These are phyloP conservation scores for Chondrilla cf. caribensis DNA, from an alignment of 37 sponge, comb jelly and placozoan species.

Conservation along the genomic window DNA sequence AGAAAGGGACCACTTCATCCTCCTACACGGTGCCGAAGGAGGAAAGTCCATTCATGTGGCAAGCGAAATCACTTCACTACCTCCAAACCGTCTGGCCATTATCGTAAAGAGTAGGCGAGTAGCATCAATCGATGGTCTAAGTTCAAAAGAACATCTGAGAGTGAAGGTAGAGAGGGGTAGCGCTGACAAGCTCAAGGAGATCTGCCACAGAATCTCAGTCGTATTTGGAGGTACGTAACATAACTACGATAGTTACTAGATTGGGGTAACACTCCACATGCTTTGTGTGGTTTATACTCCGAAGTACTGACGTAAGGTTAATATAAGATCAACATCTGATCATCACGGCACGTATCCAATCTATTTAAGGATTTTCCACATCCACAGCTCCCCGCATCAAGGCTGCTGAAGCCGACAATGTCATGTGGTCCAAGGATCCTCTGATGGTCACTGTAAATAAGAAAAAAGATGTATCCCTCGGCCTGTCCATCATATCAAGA, in stretches of 20 bases:
- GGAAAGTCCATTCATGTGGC: neutral
- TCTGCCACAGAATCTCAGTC: neutral
- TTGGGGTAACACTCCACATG: no score
- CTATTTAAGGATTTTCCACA: no score
- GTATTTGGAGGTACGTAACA: constrained; percentile 14
- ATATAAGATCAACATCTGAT: no score
- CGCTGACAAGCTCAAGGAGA: neutral
- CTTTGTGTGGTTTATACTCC: no score
- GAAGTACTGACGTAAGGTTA: no score
- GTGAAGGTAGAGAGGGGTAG: neutral
- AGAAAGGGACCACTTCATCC: neutral
- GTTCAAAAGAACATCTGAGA: constrained; percentile 1
- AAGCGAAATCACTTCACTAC: neutral
- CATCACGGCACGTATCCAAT: no score
- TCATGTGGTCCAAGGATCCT: constrained; percentile 50
- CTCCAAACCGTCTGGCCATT: constrained; percentile 1
- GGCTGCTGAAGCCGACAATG: constrained; percentile 39
- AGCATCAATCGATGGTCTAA: neutral
- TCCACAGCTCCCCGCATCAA: constrained; percentile 25
- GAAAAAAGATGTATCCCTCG: constrained; percentile 27
- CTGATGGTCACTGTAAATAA: constrained; percentile 41
- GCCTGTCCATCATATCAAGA: constrained; percentile 66
- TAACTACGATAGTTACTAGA: no score
- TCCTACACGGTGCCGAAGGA: constrained; percentile 7
- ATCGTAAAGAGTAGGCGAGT: neutral